Evolutionary conservation across 1,140 invertebrate species (phyloP), one percentile per base, ranked within the genome.

Genomic region (Drosophila navojoa): DNA sequence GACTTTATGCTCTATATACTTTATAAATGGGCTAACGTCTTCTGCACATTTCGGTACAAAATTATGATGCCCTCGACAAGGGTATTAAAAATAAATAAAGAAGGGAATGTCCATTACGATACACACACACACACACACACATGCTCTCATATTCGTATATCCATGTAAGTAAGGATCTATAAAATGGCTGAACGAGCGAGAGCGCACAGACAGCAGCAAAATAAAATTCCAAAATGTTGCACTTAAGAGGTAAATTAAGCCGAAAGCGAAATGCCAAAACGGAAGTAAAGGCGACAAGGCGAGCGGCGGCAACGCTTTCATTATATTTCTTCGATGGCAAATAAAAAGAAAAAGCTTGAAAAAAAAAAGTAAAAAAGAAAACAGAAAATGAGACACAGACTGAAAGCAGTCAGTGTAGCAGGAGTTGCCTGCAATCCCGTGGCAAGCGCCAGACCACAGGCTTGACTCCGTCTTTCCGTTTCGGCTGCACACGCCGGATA

Each of bases 401-500:
- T 69, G 32, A 63, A 49, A 82, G 38, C 19, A 50, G 44, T 38
- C 60, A 52, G 45, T 11, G 50, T 22, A 22, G 19, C 19, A 22
- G 22, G 15, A n/a, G 49, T 10, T n/a, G 49, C 49, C 25, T 54
- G 52, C n/a, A 50, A 11, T n/a, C n/a, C 50, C 42, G 49, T 29
- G 25, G 61, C n/a, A 42, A n/a, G 11, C 7, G 15, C 7, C 35
- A 38, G 49, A 40, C 38, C 35, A 42, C 61, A 47, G 4, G 42
- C 45, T 35, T 47, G 19, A 25, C 55, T 45, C 5, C 59, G 40
- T 16, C 45, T 58, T 71, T 71, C 81, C 67, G 81, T 76, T 78
- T 77, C 42, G 29, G 47, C 50, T 49, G 64, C 78, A 81, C 81
- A 87, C 79, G 79, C 50, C 61, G 75, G 78, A 87, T 87, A 87